Evolutionary conservation across 2,888 invertebrate species (phyloP).

Genomic region (Lasioglossum villosulum): DNA sequence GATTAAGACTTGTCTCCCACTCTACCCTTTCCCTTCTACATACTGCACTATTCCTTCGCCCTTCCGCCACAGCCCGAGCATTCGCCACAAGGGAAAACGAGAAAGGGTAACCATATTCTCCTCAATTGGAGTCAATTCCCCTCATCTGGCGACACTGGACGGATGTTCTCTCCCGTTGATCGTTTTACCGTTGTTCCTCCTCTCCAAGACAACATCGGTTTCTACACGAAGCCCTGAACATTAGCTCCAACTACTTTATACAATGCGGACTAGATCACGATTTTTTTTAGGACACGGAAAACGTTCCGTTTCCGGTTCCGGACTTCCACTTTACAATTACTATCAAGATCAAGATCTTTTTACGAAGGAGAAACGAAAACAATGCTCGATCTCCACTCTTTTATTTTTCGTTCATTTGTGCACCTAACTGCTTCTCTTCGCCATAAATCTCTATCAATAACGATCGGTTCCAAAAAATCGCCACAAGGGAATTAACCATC

Average conservation of each 20-base stretch:
- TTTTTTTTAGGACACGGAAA: constrained; percentile 22
- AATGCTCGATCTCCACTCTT: not conserved
- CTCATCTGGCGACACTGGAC: too few species aligned
- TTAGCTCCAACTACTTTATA: constrained; percentile 35
- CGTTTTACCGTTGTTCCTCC: not conserved
- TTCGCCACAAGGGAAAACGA: too few species aligned
- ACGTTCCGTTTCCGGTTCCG: constrained; percentile 17
- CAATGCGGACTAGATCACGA: constrained; percentile 57
- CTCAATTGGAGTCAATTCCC: too few species aligned
- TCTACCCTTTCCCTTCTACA: too few species aligned
- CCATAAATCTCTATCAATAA: not conserved
- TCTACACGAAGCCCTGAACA: constrained; percentile 9
- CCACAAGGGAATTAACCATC: not conserved
- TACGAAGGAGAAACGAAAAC: not conserved
- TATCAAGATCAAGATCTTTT: not conserved
- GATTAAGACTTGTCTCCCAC: too few species aligned
- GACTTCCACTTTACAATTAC: not conserved
- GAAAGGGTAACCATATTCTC: too few species aligned
- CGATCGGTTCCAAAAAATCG: not conserved
- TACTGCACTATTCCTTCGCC: too few species aligned
- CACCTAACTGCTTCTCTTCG: not conserved
- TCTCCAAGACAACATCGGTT: constrained; percentile 8
- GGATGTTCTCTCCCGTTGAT: not conserved
- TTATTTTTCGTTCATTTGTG: not conserved
- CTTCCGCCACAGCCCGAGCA: too few species aligned